Evolutionary conservation across 1,140 invertebrate genomes (phyloP), one percentile per base, ranked within the genome.

Genomic region (Scaptomyza hsui): DNA sequence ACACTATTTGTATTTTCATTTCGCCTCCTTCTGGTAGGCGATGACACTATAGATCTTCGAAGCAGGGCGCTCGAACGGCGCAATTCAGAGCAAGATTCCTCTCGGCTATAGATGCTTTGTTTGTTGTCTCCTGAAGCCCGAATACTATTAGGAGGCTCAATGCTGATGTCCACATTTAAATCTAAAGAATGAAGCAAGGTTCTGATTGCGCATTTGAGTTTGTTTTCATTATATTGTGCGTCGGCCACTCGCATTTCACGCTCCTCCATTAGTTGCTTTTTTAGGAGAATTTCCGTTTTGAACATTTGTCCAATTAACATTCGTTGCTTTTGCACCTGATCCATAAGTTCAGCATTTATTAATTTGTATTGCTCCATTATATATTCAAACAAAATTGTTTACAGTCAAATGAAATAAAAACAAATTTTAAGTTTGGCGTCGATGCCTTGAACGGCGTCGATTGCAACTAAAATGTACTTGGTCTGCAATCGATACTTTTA

Each of bases 301-400:
- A 21, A 26, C 61, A 75, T 13, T 65, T 62, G 32, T 0, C 37
- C 41, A 7, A 83, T 47, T 21, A 62, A 47, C 32, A 68, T 12
- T n/a, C 80, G 67, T 12, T 72, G 72, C 29, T 42, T 79, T 32
- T 83, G 79, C 12, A 83, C 62, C 12, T 83, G 53, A 10, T 45
- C 49, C 26, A 78, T 72, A 0, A 83, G 19, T 13, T 83, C 57
- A 1, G 79, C 75, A 16, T 83, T 83, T 0, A 83, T 26, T 3
- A 42, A 1, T 51, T 83, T 83, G 15, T 82, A 82, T 12, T 83
- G 75, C 29, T 82, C 79, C 42, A 72, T 26, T 26, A 6, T 62
- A 44, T 60, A 57, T 18, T 3, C n/a, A n/a, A n/a, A n/a, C 2
- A 2, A 19, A 12, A 16, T 10, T 29, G 32, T 0, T 2, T 24